Evolutionary conservation across 1,140 invertebrate genomes (phyloP).

Genomic region (Drosophila sturtevanti): DNA sequence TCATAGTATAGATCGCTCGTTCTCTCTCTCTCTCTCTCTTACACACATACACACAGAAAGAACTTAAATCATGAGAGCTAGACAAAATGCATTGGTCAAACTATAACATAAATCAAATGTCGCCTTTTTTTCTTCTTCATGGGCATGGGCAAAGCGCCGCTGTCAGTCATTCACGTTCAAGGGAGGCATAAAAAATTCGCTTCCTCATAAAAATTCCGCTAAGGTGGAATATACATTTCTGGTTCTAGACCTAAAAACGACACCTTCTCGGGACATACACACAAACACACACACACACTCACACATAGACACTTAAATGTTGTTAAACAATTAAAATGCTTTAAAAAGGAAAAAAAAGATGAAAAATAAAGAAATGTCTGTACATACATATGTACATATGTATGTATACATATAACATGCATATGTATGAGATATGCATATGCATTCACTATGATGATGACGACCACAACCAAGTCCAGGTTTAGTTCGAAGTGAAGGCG

Average conservation of each 20-base stretch:
- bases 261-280: slow-evolving; percentile 39
- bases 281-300: slow-evolving; percentile 23
- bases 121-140: slow-evolving; percentile 18
- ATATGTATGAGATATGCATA: slow-evolving; percentile 14
- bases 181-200: slow-evolving; percentile 58
- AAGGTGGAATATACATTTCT: slow-evolving; percentile 20
- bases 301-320: slow-evolving; percentile 48
- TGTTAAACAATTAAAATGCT: slow-evolving; percentile 58
- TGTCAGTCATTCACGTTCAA: slow-evolving; percentile 43
- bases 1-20: background rate
- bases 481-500: slow-evolving; percentile 19
- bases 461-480: slow-evolving; percentile 28
- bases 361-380: slow-evolving; percentile 5
- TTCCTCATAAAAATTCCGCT: slow-evolving; percentile 67
- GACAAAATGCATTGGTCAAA: slow-evolving; percentile 52
- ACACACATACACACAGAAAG: too few relatives aligned
- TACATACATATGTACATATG: slow-evolving; percentile 13
- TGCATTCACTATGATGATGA: slow-evolving; percentile 55
- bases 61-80: background rate
- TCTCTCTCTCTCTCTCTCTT: too few relatives aligned
- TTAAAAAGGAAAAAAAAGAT: slow-evolving; percentile 51
- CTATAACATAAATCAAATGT: slow-evolving; percentile 64
- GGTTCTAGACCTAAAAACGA: slow-evolving; percentile 57
- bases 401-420: too few relatives aligned
- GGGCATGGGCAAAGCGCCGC: slow-evolving; percentile 48